A percentile compares a stretch with the other conserved stretches of the same genome.
Conservation (phyloP, 2,797 vertebrate genomes). For the Buphagus erythrorhynchus region DNA sequence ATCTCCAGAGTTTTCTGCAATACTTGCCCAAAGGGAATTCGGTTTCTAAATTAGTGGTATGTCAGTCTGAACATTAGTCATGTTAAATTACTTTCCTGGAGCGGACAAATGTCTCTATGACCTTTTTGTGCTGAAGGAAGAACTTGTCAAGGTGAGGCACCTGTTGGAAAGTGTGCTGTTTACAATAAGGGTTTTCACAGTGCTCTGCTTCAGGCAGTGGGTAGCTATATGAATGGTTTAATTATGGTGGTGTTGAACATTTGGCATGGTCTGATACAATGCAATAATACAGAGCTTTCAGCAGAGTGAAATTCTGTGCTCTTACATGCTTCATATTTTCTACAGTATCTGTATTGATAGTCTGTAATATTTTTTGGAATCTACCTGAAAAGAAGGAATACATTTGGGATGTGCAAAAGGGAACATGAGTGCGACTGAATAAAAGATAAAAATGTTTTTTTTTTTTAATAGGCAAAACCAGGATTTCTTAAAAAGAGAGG, state of each 20-base stretch:
- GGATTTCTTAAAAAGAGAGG: neutral
- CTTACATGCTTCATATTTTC: neutral
- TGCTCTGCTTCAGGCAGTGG: neutral
- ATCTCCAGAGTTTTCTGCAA: neutral
- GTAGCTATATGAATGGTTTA: neutral
- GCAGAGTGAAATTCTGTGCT: neutral
- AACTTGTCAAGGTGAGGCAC: neutral
- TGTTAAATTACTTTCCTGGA: neutral
- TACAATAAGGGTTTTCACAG: neutral
- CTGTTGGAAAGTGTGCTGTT: neutral
- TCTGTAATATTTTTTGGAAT: neutral
- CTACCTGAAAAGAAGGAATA: neutral
- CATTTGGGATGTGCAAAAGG: neutral
- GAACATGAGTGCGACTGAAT: neutral
- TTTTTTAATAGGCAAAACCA: neutral
- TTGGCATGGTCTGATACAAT: neutral
- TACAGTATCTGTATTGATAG: neutral
- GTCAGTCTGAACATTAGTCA: neutral
- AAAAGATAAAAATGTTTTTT: neutral
- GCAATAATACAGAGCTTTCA: neutral
- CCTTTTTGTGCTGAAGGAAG: neutral
- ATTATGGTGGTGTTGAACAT: neutral
- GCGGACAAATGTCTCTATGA: neutral
- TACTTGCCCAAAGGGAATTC: neutral
- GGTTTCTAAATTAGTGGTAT: neutral